phyloP scores from a whole-genome alignment of 64 coral and sea anemone genomes.

The Actinia tenebrosa region DNA sequence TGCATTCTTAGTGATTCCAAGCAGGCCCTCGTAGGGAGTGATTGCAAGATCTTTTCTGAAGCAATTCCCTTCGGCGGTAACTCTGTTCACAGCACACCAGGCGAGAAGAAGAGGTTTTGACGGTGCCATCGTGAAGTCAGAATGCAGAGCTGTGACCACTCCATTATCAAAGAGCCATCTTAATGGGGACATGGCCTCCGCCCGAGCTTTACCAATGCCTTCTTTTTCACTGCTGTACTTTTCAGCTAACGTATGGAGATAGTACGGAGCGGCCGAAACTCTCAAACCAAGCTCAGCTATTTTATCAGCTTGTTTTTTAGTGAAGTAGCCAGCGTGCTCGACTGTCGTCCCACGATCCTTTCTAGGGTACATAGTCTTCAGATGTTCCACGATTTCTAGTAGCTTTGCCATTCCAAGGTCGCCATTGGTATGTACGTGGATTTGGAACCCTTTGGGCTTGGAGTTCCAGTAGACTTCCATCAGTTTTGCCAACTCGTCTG shows the following conservation, averaged over 20 bases:
- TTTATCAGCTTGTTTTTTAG: too few relatives aligned
- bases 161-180: conserved; percentile 18
- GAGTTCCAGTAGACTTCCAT: conserved; percentile 23
- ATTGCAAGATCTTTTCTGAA: conserved; percentile 29
- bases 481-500: background rate
- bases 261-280: conserved; percentile 24
- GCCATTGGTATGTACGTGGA: conserved; percentile 32
- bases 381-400: conserved; percentile 2
- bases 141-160: conserved; percentile 19
- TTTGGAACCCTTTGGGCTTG: conserved; percentile 22
- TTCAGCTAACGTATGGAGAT: conserved; percentile 26
- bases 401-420: conserved; percentile 18
- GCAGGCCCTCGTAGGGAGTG: conserved; percentile 20
- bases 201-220: conserved; percentile 1
- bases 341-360: conserved; percentile 16
- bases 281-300: background rate
- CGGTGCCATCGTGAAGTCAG: conserved; percentile 27
- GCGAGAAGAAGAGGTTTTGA: conserved; percentile 19
- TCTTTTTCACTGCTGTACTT: conserved; percentile 8
- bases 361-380: conserved; percentile 16
- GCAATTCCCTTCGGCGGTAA: background rate
- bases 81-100: conserved; percentile 20
- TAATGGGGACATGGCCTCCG: conserved; percentile 6
- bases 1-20: conserved; percentile 26
- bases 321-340: conserved; percentile 18